These are phyloP conservation scores for Cisticola juncidis DNA, from an alignment of 2,113 vertebrate genomes.

Conservation along the genomic window DNA sequence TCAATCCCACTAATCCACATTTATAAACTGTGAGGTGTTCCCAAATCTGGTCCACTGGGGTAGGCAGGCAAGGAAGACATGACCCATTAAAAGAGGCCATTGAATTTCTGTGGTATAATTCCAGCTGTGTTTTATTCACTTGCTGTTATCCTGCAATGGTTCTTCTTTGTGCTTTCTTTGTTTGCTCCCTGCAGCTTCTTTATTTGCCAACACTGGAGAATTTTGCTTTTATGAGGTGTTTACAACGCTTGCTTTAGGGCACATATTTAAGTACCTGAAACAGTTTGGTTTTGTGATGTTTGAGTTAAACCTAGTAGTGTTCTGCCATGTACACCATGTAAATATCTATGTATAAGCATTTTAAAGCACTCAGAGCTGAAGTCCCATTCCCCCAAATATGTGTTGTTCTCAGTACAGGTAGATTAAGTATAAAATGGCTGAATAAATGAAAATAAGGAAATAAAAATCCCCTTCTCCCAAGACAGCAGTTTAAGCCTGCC, in stretches of 20 bases:
- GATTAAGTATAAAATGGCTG: not conserved
- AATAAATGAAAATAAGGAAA: rapidly evolving
- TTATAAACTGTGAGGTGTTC: not conserved
- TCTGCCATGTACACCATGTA: not conserved
- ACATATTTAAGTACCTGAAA: not conserved
- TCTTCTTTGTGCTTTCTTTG: not conserved
- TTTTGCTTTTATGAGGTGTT: constrained; percentile 47
- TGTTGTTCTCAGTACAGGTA: not conserved
- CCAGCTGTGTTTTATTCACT: not conserved
- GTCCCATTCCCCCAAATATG: not conserved
- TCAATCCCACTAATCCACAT: not conserved
- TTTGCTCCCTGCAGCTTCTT: constrained; percentile 22
- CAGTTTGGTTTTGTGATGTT: not conserved
- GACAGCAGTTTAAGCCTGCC: not conserved
- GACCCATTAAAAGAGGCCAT: not conserved
- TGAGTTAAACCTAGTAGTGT: constrained; percentile 1
- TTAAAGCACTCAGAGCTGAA: not conserved
- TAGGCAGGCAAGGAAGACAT: not conserved
- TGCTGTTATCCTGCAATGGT: not conserved
- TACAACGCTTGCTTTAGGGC: constrained; percentile 33
- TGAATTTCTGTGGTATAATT: not conserved
- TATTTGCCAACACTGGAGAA: constrained; percentile 34
- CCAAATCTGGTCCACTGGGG: not conserved
- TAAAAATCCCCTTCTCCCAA: not conserved
- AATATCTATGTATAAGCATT: not conserved